phyloP scores from a whole-genome alignment of 2,113 vertebrate species.

The Halcyon senegalensis region DNA sequence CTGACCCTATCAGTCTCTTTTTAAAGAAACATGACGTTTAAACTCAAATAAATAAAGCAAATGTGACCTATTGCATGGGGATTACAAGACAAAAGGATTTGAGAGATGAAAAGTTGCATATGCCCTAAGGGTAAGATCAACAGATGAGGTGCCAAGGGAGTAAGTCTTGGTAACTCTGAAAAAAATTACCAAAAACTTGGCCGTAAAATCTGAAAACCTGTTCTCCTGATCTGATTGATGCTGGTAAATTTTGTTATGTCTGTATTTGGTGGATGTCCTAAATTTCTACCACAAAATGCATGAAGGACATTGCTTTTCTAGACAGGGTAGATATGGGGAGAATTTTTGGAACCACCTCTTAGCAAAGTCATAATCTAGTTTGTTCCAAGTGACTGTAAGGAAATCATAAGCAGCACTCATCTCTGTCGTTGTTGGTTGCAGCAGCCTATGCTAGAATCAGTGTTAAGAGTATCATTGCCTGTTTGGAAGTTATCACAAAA shows the following conservation, averaged over 20 bases:
- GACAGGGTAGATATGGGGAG: not conserved
- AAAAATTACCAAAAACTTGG: not conserved
- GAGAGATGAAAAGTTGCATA: not conserved
- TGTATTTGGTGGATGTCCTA: not conserved
- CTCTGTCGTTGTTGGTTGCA: not conserved
- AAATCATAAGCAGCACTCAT: not conserved
- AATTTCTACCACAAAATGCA: not conserved
- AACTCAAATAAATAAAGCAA: slow-evolving; percentile 22
- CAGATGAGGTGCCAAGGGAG: not conserved
- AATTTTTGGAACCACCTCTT: not conserved
- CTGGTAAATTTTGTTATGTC: not conserved
- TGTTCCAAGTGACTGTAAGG: not conserved
- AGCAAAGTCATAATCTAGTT: not conserved
- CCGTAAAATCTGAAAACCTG: not conserved
- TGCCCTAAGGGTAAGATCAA: not conserved
- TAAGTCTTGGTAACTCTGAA: not conserved
- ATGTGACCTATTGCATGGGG: not conserved
- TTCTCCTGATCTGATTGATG: not conserved
- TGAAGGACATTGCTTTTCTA: not conserved
- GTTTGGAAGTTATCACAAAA: not conserved
- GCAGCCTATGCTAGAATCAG: not conserved
- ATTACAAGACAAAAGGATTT: slow-evolving; percentile 10
- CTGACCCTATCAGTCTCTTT: not conserved
- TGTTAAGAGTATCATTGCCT: not conserved
- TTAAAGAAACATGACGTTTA: not conserved